Conservation (phyloP, 2,797 vertebrate genomes). For the Sebastes vulpes region DNA sequence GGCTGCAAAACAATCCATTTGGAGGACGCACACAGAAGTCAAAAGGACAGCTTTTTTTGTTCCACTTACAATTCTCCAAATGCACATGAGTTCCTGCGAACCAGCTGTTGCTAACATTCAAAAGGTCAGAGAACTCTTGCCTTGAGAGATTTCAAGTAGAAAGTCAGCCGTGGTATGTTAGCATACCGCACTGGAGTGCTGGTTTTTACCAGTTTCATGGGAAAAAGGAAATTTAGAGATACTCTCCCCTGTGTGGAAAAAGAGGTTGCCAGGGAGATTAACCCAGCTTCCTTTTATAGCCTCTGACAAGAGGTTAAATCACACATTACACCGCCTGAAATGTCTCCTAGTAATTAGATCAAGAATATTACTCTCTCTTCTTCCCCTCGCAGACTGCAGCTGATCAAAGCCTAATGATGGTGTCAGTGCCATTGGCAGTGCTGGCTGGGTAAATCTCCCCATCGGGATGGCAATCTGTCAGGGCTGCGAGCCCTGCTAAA, state of each 20-base stretch:
- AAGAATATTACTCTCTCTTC: constrained; percentile 86
- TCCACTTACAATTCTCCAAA: constrained; percentile 65
- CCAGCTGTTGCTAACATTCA: constrained; percentile 74
- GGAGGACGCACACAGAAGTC: constrained; percentile 53
- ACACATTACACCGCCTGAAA: constrained; percentile 86
- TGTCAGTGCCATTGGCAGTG: constrained; percentile 79
- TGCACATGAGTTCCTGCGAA: constrained; percentile 50
- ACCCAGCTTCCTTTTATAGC: constrained; percentile 89
- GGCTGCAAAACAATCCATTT: constrained; percentile 60
- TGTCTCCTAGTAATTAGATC: constrained; percentile 88
- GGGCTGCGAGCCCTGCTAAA: constrained; percentile 71
- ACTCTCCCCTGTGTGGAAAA: constrained; percentile 77
- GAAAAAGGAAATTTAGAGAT: constrained; percentile 76
- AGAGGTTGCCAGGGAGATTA: constrained; percentile 87
- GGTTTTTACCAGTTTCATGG: constrained; percentile 68
- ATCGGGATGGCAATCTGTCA: constrained; percentile 83
- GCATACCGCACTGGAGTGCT: constrained; percentile 40
- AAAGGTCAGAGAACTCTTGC: constrained; percentile 75
- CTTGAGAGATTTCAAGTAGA: constrained; percentile 67
- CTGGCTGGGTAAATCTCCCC: constrained; percentile 80
- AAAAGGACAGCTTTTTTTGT: constrained; percentile 68
- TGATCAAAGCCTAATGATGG: constrained; percentile 87
- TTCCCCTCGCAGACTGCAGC: constrained; percentile 76
- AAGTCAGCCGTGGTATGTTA: constrained; percentile 55
- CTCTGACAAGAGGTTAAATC: constrained; percentile 88